Base-by-base conservation (phyloP, 2,797 vertebrate genomes). In the Pipistrellus pipistrellus region DNA sequence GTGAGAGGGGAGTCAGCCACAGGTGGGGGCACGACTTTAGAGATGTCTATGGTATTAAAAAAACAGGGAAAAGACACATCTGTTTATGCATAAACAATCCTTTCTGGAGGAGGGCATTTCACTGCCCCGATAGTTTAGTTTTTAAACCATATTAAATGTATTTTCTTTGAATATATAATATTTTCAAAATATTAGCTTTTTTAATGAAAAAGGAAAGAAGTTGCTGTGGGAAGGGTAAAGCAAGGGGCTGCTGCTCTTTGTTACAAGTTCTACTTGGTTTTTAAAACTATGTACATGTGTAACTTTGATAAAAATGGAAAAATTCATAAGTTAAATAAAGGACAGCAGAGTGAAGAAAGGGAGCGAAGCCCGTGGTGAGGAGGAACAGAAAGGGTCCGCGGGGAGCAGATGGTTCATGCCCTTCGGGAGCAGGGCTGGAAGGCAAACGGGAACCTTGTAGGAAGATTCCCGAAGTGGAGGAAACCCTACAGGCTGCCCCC, bases 181-280 rank as follows among this genome's bases (percentile, higher is more conserved):
- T 93, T 95, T 88, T 92, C 41, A 92, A 90, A 94, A 93, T 77
- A 75, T 12, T 85, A 55, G 64, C 41, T 62, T 62, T 64, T 27
- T 41, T 78, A 85, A 69, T 51, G 73, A 62, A 62, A 78, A 62
- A 62, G 38, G 23, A 35, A 80, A 78, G 75, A 9, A 8, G 27
- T 5, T 38, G 14, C 30, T 78, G 6, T 18, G 9, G 18, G 38
- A 38, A 53, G 14, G n/a, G n/a, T 32, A 25, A 83, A 48, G 38
- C 11, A 46, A 27, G 20, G 12, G 8, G 15, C 6, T 27, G 51
- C 25, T 62, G 59, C 64, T 72, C 83, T 80, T 78, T 76, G 68
- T 89, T 90, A 11, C 9, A 71, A 62, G 68, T 25, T 75, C 71
- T 51, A 53, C 13, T 6, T 48, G 64, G 59, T 51, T 92, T 62